Percentiles rank a stretch among this genome's conserved stretches.
phyloP scores from a whole-genome alignment of 2,797 vertebrate species.

The Meda fulgida region DNA sequence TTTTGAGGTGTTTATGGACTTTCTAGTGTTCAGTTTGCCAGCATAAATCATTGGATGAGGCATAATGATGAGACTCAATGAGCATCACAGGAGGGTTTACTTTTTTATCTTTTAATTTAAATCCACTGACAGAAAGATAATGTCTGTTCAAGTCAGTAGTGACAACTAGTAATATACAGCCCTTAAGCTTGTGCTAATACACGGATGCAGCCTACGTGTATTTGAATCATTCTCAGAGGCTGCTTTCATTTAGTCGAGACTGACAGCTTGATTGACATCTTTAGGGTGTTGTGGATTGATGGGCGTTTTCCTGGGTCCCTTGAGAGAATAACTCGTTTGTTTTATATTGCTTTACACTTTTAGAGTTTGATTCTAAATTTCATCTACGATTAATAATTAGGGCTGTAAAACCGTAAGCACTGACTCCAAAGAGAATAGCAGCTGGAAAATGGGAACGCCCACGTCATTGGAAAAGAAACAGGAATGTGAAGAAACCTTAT shows the following conservation, averaged over 20 bases:
- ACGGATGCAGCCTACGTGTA: not conserved
- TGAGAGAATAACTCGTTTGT: conserved; percentile 1
- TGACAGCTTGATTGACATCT: conserved; percentile 6
- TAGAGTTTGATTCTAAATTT: not conserved
- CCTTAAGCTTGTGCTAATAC: not conserved
- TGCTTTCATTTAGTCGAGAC: not conserved
- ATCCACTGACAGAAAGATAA: not conserved
- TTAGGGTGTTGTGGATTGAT: not conserved
- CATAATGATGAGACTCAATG: not conserved
- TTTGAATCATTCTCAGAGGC: not conserved
- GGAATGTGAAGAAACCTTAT: conserved; percentile 43
- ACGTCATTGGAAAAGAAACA: conserved; percentile 47
- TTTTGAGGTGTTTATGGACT: conserved; percentile 75
- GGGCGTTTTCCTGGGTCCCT: conserved; percentile 12
- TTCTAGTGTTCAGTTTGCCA: not conserved
- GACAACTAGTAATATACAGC: not conserved
- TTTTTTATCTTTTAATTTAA: too few relatives aligned
- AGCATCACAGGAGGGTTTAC: not conserved
- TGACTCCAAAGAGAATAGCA: not conserved
- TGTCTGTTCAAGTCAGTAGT: not conserved
- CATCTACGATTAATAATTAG: not conserved
- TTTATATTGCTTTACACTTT: not conserved
- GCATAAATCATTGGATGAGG: conserved; percentile 2
- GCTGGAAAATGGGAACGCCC: conserved; percentile 50
- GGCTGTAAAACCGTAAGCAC: not conserved